These are phyloP conservation scores for Cheilosia vernalis DNA, from an alignment of 2,888 invertebrate genomes.

Conservation along the genomic window DNA sequence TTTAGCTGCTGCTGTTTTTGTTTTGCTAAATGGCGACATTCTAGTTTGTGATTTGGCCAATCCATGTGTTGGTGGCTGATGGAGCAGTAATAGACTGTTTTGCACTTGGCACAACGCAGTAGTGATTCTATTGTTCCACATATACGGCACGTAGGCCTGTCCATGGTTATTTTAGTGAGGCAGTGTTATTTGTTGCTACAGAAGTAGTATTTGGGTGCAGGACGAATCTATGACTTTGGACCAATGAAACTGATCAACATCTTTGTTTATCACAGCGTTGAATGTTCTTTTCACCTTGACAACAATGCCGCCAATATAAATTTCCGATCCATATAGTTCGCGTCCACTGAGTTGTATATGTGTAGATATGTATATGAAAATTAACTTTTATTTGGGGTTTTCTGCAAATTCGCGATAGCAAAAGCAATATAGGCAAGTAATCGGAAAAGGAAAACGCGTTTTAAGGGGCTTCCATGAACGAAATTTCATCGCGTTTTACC, in stretches of 20 bases:
- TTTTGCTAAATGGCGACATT: slow-evolving; percentile 84
- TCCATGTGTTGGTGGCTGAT: slow-evolving; percentile 91
- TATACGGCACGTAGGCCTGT: slow-evolving; percentile 78
- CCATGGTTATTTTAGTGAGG: slow-evolving; percentile 54
- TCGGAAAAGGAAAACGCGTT: slow-evolving; percentile 4
- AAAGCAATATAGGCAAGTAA: neutral
- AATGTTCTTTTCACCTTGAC: slow-evolving; percentile 47
- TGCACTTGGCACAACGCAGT: slow-evolving; percentile 90
- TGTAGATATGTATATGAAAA: slow-evolving; percentile 13
- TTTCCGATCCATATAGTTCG: slow-evolving; percentile 17
- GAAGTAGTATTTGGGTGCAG: neutral
- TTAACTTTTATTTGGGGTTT: slow-evolving; percentile 20
- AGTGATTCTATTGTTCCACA: slow-evolving; percentile 83
- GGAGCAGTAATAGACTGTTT: slow-evolving; percentile 90
- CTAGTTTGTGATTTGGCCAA: slow-evolving; percentile 90
- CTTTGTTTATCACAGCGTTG: neutral
- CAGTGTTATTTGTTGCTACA: neutral
- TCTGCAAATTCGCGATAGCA: slow-evolving; percentile 22
- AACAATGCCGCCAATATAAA: slow-evolving; percentile 26
- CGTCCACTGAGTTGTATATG: neutral
- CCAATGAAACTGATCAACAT: slow-evolving; percentile 19
- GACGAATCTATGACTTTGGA: neutral
- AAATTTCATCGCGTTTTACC: neutral
- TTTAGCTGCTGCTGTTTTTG: slow-evolving; percentile 78
- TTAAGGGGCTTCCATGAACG: neutral